Conservation (phyloP, 1,140 invertebrate genomes). For the Drosophila kanapiae region DNA sequence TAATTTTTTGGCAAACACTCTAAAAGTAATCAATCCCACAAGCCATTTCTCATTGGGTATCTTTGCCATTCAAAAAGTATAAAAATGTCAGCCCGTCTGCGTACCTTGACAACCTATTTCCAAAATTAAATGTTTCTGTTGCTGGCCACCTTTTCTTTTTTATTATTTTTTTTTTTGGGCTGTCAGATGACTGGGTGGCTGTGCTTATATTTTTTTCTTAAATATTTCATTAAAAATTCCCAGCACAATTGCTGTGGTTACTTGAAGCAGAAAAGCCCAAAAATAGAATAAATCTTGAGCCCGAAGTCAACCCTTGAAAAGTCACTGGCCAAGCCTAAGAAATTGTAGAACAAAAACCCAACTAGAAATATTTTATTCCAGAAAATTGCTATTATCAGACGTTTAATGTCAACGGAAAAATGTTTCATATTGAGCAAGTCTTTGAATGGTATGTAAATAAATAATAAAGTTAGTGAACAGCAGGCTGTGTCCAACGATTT, state of each 20-base stretch:
- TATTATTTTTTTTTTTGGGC: no score
- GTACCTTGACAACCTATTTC: slow-evolving; percentile 40
- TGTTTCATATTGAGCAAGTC: neutral
- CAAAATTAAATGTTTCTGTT: slow-evolving; percentile 48
- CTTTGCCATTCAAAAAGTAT: slow-evolving; percentile 37
- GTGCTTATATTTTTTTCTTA: slow-evolving; percentile 16
- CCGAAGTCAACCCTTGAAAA: slow-evolving; percentile 12
- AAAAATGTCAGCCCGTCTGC: slow-evolving; percentile 34
- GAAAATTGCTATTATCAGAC: slow-evolving; percentile 18
- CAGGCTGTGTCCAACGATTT: slow-evolving; percentile 8
- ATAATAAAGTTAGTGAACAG: slow-evolving; percentile 7
- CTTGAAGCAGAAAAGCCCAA: slow-evolving; percentile 4
- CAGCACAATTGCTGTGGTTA: slow-evolving; percentile 44
- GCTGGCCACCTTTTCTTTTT: slow-evolving; percentile 17
- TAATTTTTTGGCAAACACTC: neutral
- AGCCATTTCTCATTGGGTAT: neutral
- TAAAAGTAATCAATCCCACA: neutral
- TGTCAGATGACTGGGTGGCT: slow-evolving; percentile 3
- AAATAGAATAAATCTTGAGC: slow-evolving; percentile 12
- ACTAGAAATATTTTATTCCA: slow-evolving; percentile 8
- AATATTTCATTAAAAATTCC: slow-evolving; percentile 73
- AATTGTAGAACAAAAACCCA: slow-evolving; percentile 1
- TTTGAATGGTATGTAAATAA: slow-evolving; percentile 17
- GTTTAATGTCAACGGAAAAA: slow-evolving; percentile 10
- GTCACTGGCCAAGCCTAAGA: neutral